Conservation (phyloP, 2,888 invertebrate genomes). For the Meghimatium bilineatum region DNA sequence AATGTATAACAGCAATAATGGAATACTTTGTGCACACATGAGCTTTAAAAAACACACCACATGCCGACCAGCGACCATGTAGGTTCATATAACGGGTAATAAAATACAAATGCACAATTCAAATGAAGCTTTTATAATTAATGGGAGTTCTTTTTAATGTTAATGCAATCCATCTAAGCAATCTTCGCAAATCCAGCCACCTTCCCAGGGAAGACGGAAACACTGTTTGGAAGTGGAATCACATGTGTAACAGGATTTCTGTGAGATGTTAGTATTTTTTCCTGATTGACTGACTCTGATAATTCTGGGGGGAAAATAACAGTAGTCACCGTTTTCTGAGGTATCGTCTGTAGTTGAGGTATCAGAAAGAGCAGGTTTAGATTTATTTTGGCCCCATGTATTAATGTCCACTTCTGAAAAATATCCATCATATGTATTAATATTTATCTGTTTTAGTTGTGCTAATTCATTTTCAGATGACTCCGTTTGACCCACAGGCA, state of each 20-base stretch:
- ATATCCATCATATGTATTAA: constrained; percentile 25
- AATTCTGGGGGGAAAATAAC: constrained; percentile 19
- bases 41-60: not conserved
- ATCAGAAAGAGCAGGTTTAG: constrained; percentile 1
- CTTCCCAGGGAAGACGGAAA: constrained; percentile 43
- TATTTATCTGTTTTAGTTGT: constrained; percentile 28
- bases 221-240: constrained; percentile 20
- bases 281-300: constrained; percentile 17
- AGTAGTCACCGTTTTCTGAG: not conserved
- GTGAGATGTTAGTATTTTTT: not conserved
- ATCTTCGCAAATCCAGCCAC: constrained; percentile 46
- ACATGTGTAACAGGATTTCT: constrained; percentile 36
- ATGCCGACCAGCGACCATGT: not conserved
- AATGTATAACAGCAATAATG: not conserved
- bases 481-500: not conserved
- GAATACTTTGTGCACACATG: not conserved
- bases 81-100: not conserved
- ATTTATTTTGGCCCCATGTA: not conserved
- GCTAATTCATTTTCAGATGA: not conserved
- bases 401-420: constrained; percentile 11
- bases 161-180: constrained; percentile 36
- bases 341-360: constrained; percentile 1
- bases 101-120: not conserved
- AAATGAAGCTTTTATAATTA: not conserved
- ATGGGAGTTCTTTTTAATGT: not conserved